Conservation (phyloP, 2,888 invertebrate genomes). For the Nyleta sp. region DNA sequence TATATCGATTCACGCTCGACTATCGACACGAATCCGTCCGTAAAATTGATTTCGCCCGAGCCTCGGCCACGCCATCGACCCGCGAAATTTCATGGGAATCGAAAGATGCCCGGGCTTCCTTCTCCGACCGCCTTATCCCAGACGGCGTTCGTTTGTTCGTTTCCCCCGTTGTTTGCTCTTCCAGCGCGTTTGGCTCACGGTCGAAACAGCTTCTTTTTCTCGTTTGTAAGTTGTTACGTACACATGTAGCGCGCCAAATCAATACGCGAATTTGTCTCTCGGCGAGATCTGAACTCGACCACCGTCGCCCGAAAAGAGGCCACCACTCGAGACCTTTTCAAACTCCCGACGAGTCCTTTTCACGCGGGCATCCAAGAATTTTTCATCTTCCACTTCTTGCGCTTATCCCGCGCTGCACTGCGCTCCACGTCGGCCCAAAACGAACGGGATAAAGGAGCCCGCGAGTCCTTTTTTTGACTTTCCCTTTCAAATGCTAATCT, state of each 20-base stretch:
- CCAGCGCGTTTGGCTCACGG: constrained; percentile 34
- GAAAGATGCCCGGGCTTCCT: constrained; percentile 69
- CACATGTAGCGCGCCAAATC: constrained; percentile 53
- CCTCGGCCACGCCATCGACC: constrained; percentile 70
- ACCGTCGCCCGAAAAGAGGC: constrained; percentile 36
- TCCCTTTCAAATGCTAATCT: constrained; percentile 52
- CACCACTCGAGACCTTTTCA: constrained; percentile 30
- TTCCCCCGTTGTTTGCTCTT: constrained; percentile 60
- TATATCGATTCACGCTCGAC: constrained; percentile 61
- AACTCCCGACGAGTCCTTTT: constrained; percentile 48
- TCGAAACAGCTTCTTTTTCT: constrained; percentile 48
- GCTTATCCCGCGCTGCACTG: constrained; percentile 2
- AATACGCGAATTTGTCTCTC: constrained; percentile 60
- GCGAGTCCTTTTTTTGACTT: constrained; percentile 23
- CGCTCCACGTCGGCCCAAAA: constrained; percentile 22
- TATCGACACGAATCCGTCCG: constrained; percentile 70
- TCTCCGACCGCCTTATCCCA: constrained; percentile 51
- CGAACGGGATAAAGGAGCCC: constrained; percentile 16
- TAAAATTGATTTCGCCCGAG: constrained; percentile 76
- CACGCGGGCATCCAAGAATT: constrained; percentile 54
- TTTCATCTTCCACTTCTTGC: constrained; percentile 31
- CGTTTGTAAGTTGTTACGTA: constrained; percentile 61
- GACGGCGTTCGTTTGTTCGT: constrained; percentile 53
- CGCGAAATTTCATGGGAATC: constrained; percentile 77
- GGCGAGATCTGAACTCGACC: constrained; percentile 40